Evolutionary conservation across 1,140 invertebrate genomes (phyloP), one percentile per base, ranked within the genome.

Genomic region (Chionoecetes opilio): DNA sequence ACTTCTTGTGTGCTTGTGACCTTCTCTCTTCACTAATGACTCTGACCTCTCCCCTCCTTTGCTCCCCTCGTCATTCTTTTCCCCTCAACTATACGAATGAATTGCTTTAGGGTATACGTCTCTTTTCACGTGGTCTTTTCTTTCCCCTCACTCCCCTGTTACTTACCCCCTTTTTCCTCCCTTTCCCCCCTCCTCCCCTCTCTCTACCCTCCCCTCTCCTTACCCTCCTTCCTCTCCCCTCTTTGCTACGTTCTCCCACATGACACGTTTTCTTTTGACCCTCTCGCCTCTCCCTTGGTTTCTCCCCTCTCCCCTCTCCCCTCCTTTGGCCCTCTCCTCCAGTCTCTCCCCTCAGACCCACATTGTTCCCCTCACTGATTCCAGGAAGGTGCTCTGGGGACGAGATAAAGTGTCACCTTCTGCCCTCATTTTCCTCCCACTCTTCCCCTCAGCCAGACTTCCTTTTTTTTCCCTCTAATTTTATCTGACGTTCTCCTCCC

Each of bases 291-390:
- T 75, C 63, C 63, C 63, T n/a, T 75, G 21, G 6, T 75, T 26
- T n/a, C n/a, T n/a, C 63, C n/a, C 63, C 63, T 75, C 63, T 75
- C 63, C 63, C 26, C 2, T 75, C 9, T n/a, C 63, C 63, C 21
- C 63, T 75, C 63, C n/a, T 75, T 75, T 75, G n/a, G n/a, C 34
- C 86, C 86, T 41, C 29, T 41, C 86, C 86, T 31, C 84, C 6
- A 1, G n/a, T n/a, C n/a, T n/a, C n/a, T n/a, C n/a, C n/a, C n/a
- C n/a, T n/a, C n/a, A n/a, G n/a, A n/a, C n/a, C n/a, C n/a, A n/a
- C n/a, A n/a, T n/a, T n/a, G n/a, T n/a, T 37, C 34, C 34, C 14
- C 86, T 41, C n/a, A n/a, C 86, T 35, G 26, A 88, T 37, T 88
- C 86, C 34, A 35, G 86, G 63, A 75, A 75, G 0, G 63, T 75